These are phyloP conservation scores for Pangasius sanitwongsei DNA, from an alignment of 2,797 vertebrate genomes.

Conservation along the genomic window DNA sequence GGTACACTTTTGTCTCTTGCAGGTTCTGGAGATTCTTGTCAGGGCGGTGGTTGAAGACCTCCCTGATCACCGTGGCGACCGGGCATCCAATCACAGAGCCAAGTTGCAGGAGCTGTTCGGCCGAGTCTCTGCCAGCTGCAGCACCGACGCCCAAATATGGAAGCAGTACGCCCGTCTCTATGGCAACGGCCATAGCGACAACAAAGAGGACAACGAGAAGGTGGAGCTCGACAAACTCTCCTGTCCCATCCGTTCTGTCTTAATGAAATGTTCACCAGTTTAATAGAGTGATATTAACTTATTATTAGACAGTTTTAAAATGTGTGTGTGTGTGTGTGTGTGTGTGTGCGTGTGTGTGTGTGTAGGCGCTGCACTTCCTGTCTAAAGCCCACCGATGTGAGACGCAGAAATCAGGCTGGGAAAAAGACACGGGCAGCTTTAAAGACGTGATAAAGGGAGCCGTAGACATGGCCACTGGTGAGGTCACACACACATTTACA, in stretches of 20 bases:
- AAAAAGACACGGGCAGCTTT: slow-evolving; percentile 83
- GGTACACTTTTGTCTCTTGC: not conserved
- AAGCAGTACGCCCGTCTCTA: slow-evolving; percentile 84
- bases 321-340: not conserved
- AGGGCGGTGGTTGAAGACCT: slow-evolving; percentile 79
- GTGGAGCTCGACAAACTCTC: slow-evolving; percentile 61
- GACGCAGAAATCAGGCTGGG: slow-evolving; percentile 84
- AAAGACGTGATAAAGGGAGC: slow-evolving; percentile 83
- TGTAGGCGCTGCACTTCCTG: slow-evolving; percentile 70
- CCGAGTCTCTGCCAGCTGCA: slow-evolving; percentile 84
- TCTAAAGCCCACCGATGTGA: slow-evolving; percentile 91
- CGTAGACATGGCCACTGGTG: slow-evolving; percentile 84
- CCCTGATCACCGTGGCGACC: slow-evolving; percentile 75
- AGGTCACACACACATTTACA: slow-evolving; percentile 39
- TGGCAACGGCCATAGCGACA: slow-evolving; percentile 78
- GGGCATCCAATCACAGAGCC: slow-evolving; percentile 66
- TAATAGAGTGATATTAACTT: not conserved
- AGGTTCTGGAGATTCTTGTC: slow-evolving; percentile 91
- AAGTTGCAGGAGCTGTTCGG: slow-evolving; percentile 89
- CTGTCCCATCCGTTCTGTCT: not conserved
- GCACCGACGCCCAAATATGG: slow-evolving; percentile 84
- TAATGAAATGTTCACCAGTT: not conserved
- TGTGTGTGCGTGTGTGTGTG: slow-evolving; percentile 9
- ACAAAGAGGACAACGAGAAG: slow-evolving; percentile 86
- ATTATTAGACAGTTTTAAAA: not conserved